Base-by-base conservation (phyloP, 2,797 vertebrate genomes). In the Alauda arvensis region DNA sequence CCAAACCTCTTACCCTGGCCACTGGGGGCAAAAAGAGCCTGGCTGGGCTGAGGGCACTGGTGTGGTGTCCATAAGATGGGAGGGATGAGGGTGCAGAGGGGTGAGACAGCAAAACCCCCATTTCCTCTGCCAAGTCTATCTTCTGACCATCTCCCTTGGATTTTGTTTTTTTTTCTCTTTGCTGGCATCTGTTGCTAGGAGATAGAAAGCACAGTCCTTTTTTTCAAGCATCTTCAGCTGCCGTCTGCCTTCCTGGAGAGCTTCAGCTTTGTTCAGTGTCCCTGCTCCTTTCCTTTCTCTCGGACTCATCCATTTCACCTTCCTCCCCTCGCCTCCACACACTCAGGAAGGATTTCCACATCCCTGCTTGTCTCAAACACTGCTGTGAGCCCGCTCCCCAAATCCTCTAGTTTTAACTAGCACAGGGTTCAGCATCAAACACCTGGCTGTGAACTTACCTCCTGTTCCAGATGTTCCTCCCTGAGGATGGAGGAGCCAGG, bases 131-230 rank as follows among this genome's bases (percentile, higher is more conserved):
- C 9, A n/a, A 49, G 8, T 31, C 29, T 29, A 1, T 75, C 77
- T 91, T 74, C 72, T 83, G 77, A 28, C 46, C 39, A 15, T 57
- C 77, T 83, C 45, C 33, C 25, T 52, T 68, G 56, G 40, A 10
- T 37, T 10, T 33, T 12, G 6, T 42, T 24, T 4, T 9, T 16
- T 19, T 17, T 60, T 14, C 23, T 10, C 23, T 37, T 48, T 51
- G 20, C 59, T 81, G 77, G 40, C 48, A 89, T 83, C 70, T 81
- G 92, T 94, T 95, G 94, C 92, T 94, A 93, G 77, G 92, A 90
- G 89, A 89, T 90, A n/a, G 66, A 85, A 79, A 91, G 46, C 69
- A 39, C 3, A 1, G 51, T 74, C 29, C 28, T 40, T 92, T 90
- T 57, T 57, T 51, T 75, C 77, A 90, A 93, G 67, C n/a, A 24